Base-by-base conservation (phyloP, 2,888 invertebrate species). In the Chirona hameri region DNA sequence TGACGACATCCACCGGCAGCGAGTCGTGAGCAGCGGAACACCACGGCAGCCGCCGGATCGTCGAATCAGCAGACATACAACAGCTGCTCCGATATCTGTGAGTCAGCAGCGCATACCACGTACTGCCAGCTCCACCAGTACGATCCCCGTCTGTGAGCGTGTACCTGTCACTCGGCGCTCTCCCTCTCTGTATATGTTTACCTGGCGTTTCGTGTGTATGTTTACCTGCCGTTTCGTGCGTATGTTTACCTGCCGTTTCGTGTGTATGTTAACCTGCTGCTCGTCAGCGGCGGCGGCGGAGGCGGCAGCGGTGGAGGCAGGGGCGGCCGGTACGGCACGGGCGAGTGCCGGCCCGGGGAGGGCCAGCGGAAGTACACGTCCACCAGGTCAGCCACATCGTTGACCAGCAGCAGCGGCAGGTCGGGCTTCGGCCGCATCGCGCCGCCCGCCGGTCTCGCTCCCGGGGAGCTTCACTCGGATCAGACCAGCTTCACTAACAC, bases 301-400 rank as follows among this genome's bases (percentile, higher is more conserved):
- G 29, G 69, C 69, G 69, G 69, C 24, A 24, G 60, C 24, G 24
- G 24, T 21, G 60, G 60, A 31, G 72, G 72, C 69, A 14, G 27
- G 27, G 29, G 69, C 69, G 69, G 29, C 15, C 29, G 72, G 9
- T 31, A 24, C 24, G 46, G 76, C 76, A 76, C 39, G 4, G 76
- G 76, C 76, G 76, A 76, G 76, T 76, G 76, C 2, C 76, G 76
- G 46, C 76, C 76, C 76, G 76, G 76, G 21, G 4, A 10, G 39
- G 76, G 76, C 76, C 76, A 76, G 39, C 76, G 76, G 76, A 76
- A 76, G 76, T 76, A 76, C 76, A 76, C 76, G 76, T 76, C 39
- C 76, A 76, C 76, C 76, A 76, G 24, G 46, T 76, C 76, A 3
- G 39, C 76, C 39, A 46, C 76, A 21, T 76, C 76, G 76, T 76